These are phyloP conservation scores for Fissipunctia ypsillon DNA, from an alignment of 2,888 invertebrate species.

Conservation along the genomic window DNA sequence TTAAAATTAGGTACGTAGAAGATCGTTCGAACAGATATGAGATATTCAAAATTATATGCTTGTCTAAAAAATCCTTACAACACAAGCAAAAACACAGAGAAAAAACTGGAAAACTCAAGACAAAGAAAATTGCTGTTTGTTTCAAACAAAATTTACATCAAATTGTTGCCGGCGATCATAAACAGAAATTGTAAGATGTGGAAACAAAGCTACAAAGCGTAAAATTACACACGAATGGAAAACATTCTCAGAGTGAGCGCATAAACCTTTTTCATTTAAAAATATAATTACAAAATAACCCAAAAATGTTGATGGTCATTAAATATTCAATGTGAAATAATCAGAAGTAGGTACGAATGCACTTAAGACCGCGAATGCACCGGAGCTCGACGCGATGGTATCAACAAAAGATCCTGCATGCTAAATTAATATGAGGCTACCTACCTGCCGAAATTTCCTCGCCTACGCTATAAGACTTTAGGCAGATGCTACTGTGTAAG, in stretches of 20 bases:
- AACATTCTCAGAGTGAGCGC: constrained; percentile 34
- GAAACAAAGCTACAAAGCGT: constrained; percentile 62
- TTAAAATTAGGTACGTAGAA: constrained; percentile 42
- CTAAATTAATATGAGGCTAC: constrained; percentile 81
- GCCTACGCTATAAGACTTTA: constrained; percentile 76
- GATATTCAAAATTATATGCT: constrained; percentile 46
- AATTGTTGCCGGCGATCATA: constrained; percentile 56
- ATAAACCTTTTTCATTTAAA: constrained; percentile 39
- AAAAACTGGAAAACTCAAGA: constrained; percentile 54
- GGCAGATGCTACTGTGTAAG: constrained; percentile 61
- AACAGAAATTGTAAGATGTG: constrained; percentile 58
- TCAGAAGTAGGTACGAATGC: constrained; percentile 40
- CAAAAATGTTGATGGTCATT: constrained; percentile 16
- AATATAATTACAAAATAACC: constrained; percentile 32
- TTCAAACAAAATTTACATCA: constrained; percentile 64
- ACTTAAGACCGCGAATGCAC: constrained; percentile 56
- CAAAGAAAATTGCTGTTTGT: constrained; percentile 63
- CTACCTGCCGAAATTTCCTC: constrained; percentile 88
- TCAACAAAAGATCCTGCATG: constrained; percentile 76
- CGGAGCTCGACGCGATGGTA: constrained; percentile 70
- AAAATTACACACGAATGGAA: constrained; percentile 60
- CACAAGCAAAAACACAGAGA: constrained; percentile 32
- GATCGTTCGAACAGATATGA: constrained; percentile 48
- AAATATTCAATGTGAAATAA: constrained; percentile 33
- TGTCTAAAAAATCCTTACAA: constrained; percentile 24